These are phyloP conservation scores for Akabosia matsudoensis DNA, from an alignment of 1,140 invertebrate species.

Conservation along the genomic window DNA sequence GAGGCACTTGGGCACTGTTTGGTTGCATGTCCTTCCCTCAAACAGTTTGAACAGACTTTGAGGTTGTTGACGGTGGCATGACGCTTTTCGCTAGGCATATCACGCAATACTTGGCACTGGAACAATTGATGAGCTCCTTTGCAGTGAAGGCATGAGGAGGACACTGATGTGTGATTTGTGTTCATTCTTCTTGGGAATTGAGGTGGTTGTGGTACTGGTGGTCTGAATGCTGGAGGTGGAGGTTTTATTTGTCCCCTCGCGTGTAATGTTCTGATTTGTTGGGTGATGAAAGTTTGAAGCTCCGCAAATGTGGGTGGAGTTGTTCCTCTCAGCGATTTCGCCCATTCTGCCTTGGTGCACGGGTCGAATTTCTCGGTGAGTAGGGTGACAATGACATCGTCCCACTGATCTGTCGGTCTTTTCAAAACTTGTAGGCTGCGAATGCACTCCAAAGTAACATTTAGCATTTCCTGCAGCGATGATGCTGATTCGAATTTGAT, in stretches of 20 bases:
- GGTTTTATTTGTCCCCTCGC: not conserved
- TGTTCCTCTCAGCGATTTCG: not conserved
- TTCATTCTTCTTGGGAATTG: not conserved
- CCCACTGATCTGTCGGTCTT: slow-evolving; percentile 4
- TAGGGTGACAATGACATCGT: not conserved
- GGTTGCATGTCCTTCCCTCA: not conserved
- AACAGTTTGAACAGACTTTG: not conserved
- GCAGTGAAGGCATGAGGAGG: not conserved
- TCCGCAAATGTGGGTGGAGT: not conserved
- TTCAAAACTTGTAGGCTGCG: not conserved
- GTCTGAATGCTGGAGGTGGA: too few relatives aligned
- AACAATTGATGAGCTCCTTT: not conserved
- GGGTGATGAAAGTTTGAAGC: not conserved
- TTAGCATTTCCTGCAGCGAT: not conserved
- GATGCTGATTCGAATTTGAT: slow-evolving; percentile 31
- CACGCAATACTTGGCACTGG: not conserved
- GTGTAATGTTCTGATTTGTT: not conserved
- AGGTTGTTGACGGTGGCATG: not conserved
- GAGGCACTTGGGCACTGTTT: not conserved
- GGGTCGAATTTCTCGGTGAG: not conserved
- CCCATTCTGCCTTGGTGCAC: not conserved
- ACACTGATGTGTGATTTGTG: not conserved
- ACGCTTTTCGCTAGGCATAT: not conserved
- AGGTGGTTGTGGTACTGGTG: not conserved
- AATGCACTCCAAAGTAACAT: not conserved